These are phyloP conservation scores for Lithosia quadra DNA, from an alignment of 2,888 invertebrate species.

Conservation along the genomic window DNA sequence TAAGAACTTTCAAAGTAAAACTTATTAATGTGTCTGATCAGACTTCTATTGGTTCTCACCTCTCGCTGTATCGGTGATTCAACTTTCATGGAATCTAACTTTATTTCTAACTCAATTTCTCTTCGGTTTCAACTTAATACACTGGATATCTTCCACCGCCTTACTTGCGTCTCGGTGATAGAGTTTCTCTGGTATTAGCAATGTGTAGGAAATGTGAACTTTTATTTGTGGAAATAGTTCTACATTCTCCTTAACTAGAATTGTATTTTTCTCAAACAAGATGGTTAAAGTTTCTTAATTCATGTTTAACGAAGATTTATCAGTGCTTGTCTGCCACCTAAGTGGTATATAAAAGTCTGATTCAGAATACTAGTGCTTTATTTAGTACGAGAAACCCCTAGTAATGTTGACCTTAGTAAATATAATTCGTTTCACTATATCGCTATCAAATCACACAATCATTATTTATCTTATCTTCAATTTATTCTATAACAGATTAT, in stretches of 20 bases:
- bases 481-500: too few species aligned
- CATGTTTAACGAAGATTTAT: not conserved
- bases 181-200: constrained; percentile 17
- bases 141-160: constrained; percentile 30
- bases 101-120: constrained; percentile 55
- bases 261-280: not conserved
- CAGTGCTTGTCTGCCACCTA: too few species aligned
- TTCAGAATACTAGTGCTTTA: too few species aligned
- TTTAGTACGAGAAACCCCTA: too few species aligned
- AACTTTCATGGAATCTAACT: constrained; percentile 55
- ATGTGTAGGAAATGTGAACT: not conserved
- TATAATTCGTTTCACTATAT: too few species aligned
- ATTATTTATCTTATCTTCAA: not conserved
- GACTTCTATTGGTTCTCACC: constrained; percentile 39
- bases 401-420: too few species aligned
- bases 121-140: constrained; percentile 43
- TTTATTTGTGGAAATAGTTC: not conserved
- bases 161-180: constrained; percentile 17
- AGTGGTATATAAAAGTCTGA: too few species aligned
- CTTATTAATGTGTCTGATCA: constrained; percentile 23
- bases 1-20: constrained; percentile 21
- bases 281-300: not conserved
- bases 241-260: not conserved
- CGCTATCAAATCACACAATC: too few species aligned
- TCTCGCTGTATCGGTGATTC: constrained; percentile 51